Percentiles rank a stretch among this genome's conserved stretches.
Evolutionary conservation across 2,888 invertebrate genomes (phyloP).

Genomic region (Phrixothrix hirtus): DNA sequence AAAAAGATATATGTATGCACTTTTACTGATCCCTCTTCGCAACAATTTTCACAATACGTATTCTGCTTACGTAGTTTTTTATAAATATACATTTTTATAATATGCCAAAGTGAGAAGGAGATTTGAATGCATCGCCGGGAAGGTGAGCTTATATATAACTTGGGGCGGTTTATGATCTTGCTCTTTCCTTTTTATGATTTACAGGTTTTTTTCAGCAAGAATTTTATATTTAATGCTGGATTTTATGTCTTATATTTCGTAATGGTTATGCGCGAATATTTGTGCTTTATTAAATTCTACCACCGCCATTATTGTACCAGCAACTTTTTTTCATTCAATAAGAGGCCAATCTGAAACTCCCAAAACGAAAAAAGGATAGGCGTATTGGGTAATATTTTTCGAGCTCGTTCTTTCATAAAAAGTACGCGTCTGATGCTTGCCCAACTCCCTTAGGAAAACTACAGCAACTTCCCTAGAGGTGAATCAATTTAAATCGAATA

Average conservation of each 20-base stretch:
- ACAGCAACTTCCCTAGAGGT: conserved; percentile 14
- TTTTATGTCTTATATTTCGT: conserved; percentile 17
- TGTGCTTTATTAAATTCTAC: conserved; percentile 14
- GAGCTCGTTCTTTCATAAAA: conserved; percentile 24
- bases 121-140: conserved; percentile 4
- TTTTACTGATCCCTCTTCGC: conserved; percentile 23
- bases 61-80: conserved; percentile 8
- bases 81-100: conserved; percentile 9
- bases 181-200: conserved; percentile 25
- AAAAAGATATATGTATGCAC: conserved; percentile 38
- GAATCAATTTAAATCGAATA: conserved; percentile 25
- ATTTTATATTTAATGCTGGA: conserved; percentile 16
- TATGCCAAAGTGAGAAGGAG: conserved; percentile 6
- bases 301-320: background rate
- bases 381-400: conserved; percentile 19
- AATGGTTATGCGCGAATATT: conserved; percentile 16
- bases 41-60: conserved; percentile 16
- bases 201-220: conserved; percentile 19
- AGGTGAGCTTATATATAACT: conserved; percentile 18
- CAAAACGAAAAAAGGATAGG: conserved; percentile 9
- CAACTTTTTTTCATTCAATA: background rate
- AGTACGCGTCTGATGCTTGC: conserved; percentile 15
- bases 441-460: conserved; percentile 12
- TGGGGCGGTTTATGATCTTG: conserved; percentile 22
- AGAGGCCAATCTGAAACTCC: conserved; percentile 8